Conservation (phyloP, 37 sponge, comb jelly and placozoan genomes). For the Haliclona indistincta region DNA sequence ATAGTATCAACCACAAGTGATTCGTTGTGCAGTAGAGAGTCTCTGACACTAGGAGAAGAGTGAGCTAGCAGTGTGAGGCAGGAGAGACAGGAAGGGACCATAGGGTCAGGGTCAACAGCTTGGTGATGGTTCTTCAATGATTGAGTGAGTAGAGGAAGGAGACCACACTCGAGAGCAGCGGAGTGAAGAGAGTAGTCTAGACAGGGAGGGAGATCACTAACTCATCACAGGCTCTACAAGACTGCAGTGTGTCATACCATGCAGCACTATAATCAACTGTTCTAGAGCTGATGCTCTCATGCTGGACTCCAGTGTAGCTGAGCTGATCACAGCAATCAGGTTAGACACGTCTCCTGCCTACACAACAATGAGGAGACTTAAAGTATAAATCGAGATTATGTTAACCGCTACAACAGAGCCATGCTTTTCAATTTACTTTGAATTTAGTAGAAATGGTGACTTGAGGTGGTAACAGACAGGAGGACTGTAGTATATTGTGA, state of each 20-base stretch:
- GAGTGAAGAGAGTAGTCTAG: conserved; percentile 58
- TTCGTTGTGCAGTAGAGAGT: conserved; percentile 1
- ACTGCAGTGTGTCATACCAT: conserved; percentile 30
- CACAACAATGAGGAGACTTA: neutral
- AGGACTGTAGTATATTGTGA: too few relatives aligned
- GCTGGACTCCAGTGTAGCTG: conserved; percentile 36
- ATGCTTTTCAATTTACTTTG: too few relatives aligned
- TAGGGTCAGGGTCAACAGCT: neutral
- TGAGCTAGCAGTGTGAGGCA: conserved; percentile 35
- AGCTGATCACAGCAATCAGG: conserved; percentile 51
- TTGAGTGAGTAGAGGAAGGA: conserved; percentile 2
- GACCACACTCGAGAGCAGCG: conserved; percentile 47
- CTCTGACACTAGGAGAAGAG: conserved; percentile 10
- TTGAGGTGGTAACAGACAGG: too few relatives aligned
- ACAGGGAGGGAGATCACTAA: conserved; percentile 7
- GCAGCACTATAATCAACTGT: conserved; percentile 53
- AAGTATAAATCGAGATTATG: neutral
- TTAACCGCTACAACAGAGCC: too few relatives aligned
- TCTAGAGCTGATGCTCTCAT: conserved; percentile 69
- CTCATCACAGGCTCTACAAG: neutral
- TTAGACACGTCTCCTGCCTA: conserved; percentile 56
- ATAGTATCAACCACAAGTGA: neutral
- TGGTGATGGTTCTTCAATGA: conserved; percentile 2
- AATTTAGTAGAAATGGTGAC: too few relatives aligned
- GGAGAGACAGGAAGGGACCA: conserved; percentile 20